These are phyloP conservation scores for Protaetia brevitarsis DNA, from an alignment of 1,140 invertebrate species.

Conservation along the genomic window DNA sequence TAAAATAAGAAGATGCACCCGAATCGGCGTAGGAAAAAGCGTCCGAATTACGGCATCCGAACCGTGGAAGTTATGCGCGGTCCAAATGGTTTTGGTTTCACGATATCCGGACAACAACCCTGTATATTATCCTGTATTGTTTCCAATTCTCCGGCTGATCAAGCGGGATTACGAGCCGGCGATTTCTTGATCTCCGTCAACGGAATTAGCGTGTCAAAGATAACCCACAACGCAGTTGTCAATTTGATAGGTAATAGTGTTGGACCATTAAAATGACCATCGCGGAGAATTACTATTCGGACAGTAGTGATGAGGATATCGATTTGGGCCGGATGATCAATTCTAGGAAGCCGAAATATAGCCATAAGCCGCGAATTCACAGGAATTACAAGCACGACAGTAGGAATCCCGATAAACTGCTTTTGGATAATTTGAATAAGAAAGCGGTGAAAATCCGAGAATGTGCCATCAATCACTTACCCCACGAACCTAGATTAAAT, in stretches of 20 bases:
- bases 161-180: constrained; percentile 81
- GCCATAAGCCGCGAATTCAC: constrained; percentile 49
- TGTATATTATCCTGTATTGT: constrained; percentile 88
- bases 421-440: constrained; percentile 23
- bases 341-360: constrained; percentile 62
- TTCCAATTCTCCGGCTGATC: constrained; percentile 76
- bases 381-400: constrained; percentile 33
- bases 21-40: constrained; percentile 73
- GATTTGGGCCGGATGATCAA: constrained; percentile 52
- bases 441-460: constrained; percentile 52
- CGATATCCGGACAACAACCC: constrained; percentile 89
- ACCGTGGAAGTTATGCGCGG: constrained; percentile 83
- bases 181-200: constrained; percentile 92
- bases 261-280: constrained; percentile 78
- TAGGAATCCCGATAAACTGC: constrained; percentile 24
- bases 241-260: constrained; percentile 81
- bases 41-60: constrained; percentile 75
- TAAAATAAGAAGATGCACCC: constrained; percentile 57
- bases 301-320: constrained; percentile 77
- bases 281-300: constrained; percentile 83
- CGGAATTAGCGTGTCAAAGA: constrained; percentile 81
- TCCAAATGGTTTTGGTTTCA: constrained; percentile 85
- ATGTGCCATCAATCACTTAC: constrained; percentile 42
- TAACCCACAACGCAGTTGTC: constrained; percentile 90
- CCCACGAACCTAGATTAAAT: constrained; percentile 49